Evolutionary conservation across 2,888 invertebrate genomes (phyloP).

Genomic region (Chrysolina oricalcia): DNA sequence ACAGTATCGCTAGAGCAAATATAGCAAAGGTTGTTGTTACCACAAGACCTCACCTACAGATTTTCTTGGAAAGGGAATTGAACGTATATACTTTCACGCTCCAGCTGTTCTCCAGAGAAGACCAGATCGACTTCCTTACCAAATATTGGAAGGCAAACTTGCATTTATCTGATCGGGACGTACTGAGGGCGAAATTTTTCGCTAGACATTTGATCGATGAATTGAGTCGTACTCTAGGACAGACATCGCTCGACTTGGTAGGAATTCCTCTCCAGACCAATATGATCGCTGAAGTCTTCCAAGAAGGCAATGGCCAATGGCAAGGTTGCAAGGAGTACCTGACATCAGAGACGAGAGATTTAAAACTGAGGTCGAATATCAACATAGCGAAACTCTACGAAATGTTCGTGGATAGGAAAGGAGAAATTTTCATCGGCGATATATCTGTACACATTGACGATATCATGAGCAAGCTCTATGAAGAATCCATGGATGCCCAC

Average conservation of each 20-base stretch:
- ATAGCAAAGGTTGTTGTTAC: slow-evolving; percentile 32
- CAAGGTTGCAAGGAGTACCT: slow-evolving; percentile 30
- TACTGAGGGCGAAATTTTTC: slow-evolving; percentile 3
- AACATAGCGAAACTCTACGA: slow-evolving; percentile 26
- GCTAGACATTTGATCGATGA: slow-evolving; percentile 16
- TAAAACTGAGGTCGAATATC: slow-evolving; percentile 5
- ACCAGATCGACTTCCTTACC: slow-evolving; percentile 33
- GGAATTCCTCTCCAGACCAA: slow-evolving; percentile 35
- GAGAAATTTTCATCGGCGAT: slow-evolving; percentile 20
- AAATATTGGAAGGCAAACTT: slow-evolving; percentile 34
- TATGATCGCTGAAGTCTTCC: slow-evolving; percentile 39
- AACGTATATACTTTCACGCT: slow-evolving; percentile 15
- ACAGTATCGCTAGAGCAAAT: background rate
- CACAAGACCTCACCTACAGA: slow-evolving; percentile 34
- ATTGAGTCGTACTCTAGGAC: slow-evolving; percentile 1
- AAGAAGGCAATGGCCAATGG: slow-evolving; percentile 23
- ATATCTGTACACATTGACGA: background rate
- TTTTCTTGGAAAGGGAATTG: slow-evolving; percentile 12
- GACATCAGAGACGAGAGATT: background rate
- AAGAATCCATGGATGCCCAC: background rate
- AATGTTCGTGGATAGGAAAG: slow-evolving; percentile 26
- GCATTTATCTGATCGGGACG: background rate
- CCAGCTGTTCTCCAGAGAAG: slow-evolving; percentile 5
- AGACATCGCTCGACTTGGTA: background rate
- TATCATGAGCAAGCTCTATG: background rate